Conservation (phyloP, 2,888 invertebrate species). For the Pristionchus japonicus region DNA sequence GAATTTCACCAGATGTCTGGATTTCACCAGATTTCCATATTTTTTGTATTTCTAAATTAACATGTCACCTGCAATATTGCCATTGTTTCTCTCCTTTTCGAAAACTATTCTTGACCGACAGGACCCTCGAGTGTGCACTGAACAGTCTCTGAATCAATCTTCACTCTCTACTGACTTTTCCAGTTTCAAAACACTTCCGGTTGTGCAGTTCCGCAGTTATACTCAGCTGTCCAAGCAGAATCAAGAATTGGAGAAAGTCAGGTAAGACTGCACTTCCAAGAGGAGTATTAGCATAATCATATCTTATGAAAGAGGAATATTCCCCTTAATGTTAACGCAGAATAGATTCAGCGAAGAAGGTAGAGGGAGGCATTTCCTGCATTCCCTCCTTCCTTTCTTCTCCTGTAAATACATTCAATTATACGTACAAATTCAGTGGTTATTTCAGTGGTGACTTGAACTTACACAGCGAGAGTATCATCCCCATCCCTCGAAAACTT, state of each 20-base stretch:
- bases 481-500: conserved; percentile 57
- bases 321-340: not conserved
- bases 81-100: not conserved
- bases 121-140: not conserved
- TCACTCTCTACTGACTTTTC: not conserved
- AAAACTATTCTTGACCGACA: not conserved
- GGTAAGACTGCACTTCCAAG: not conserved
- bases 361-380: not conserved
- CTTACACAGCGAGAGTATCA: conserved; percentile 52
- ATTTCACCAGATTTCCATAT: conserved; percentile 17
- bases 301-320: not conserved
- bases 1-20: too few relatives aligned
- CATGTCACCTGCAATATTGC: conserved; percentile 57
- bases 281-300: not conserved
- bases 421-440: too few relatives aligned
- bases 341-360: conserved; percentile 5
- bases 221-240: not conserved
- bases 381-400: not conserved
- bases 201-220: not conserved
- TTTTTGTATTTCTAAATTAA: conserved; percentile 49
- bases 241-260: not conserved
- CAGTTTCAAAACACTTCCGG: not conserved
- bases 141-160: too few relatives aligned
- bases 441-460: too few relatives aligned
- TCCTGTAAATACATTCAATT: too few relatives aligned